Percentiles rank a stretch among this genome's conserved stretches.
Evolutionary conservation across 2,797 vertebrate genomes (phyloP).

Genomic region (Mormyrops attenuatus): DNA sequence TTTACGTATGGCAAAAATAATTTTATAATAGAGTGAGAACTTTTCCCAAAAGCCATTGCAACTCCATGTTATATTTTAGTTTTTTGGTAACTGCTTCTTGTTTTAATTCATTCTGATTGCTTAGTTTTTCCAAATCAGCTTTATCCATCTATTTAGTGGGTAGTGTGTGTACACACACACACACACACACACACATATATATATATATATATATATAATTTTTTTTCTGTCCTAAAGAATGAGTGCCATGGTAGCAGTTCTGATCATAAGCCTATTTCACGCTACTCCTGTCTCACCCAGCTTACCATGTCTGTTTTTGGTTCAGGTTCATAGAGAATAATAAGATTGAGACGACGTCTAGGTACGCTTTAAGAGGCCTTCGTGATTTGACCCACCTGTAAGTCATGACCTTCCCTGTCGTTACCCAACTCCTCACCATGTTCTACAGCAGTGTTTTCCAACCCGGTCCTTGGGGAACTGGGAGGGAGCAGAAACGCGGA

Average conservation of each 20-base stretch:
- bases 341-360: constrained; percentile 86
- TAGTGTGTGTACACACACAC: no score
- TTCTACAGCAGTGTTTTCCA: neutral
- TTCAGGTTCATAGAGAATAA: constrained; percentile 94
- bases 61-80: neutral
- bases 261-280: neutral
- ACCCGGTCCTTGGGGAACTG: neutral
- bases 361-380: constrained; percentile 89
- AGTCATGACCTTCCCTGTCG: constrained; percentile 49
- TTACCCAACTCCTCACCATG: neutral
- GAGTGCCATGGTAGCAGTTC: neutral
- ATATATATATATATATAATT: neutral
- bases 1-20: neutral
- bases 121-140: no score
- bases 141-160: no score
- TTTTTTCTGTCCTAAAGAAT: neutral
- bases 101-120: no score
- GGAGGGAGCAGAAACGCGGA: neutral
- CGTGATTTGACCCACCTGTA: constrained; percentile 95
- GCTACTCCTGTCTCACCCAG: neutral
- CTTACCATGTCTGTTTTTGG: neutral
- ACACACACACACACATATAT: no score
- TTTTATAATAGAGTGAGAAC: neutral
- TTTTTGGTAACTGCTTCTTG: neutral
- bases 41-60: neutral